Percentiles rank a stretch among this genome's conserved stretches.
phyloP scores from a whole-genome alignment of 2,113 vertebrate genomes.

The Myanophis thanlyinensis region DNA sequence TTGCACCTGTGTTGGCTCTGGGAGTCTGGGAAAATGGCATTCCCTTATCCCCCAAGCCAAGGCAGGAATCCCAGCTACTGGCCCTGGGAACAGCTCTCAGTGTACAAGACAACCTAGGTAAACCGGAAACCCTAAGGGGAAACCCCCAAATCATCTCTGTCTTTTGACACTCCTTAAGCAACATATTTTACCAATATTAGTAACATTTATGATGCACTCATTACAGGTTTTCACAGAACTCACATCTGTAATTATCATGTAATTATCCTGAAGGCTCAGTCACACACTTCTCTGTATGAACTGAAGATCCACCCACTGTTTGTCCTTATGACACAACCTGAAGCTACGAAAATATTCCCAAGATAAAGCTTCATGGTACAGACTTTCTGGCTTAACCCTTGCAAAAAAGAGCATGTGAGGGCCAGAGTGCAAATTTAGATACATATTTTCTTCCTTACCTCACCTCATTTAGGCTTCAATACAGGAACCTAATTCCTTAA shows the following conservation, averaged over 20 bases:
- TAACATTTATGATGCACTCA: neutral
- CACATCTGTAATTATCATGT: neutral
- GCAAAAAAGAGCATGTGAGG: neutral
- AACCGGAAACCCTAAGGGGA: slow-evolving; percentile 48
- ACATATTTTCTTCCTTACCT: neutral
- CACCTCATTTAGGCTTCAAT: neutral
- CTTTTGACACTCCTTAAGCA: slow-evolving; percentile 7
- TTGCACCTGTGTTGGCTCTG: slow-evolving; percentile 61
- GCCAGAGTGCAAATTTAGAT: neutral
- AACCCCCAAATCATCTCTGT: slow-evolving; percentile 39
- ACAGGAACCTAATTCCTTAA: neutral
- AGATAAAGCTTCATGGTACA: neutral
- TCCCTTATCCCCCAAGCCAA: slow-evolving; percentile 48
- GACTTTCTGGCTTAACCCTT: neutral
- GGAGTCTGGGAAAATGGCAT: slow-evolving; percentile 61
- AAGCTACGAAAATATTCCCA: neutral
- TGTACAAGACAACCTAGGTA: slow-evolving; percentile 31
- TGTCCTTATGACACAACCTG: slow-evolving; percentile 12
- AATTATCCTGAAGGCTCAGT: slow-evolving; percentile 7
- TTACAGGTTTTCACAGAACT: neutral
- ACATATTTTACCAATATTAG: neutral
- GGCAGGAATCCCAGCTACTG: slow-evolving; percentile 63
- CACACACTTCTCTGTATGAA: neutral
- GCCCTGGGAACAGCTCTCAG: slow-evolving; percentile 37
- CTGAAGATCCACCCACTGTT: neutral